Evolutionary conservation across 2,797 vertebrate species (phyloP).

Genomic region (Channallabes apus): DNA sequence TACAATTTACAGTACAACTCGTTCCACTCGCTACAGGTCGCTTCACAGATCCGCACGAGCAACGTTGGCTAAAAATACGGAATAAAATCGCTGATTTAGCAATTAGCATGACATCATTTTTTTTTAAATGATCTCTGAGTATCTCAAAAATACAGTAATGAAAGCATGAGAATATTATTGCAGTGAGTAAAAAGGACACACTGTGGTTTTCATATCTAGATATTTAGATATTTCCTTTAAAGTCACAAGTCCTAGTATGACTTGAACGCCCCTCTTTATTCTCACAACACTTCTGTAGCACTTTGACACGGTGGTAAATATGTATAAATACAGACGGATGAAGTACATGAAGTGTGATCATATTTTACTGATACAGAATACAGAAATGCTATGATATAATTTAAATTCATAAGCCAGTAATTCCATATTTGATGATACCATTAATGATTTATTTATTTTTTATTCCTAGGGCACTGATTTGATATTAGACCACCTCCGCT

Average conservation of each 20-base stretch:
- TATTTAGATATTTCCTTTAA: not conserved
- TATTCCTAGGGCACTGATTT: too few species aligned
- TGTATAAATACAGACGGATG: too few species aligned
- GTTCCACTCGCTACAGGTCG: not conserved
- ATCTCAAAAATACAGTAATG: not conserved
- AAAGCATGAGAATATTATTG: not conserved
- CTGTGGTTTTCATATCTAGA: too few species aligned
- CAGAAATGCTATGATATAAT: too few species aligned
- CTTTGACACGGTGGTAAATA: not conserved
- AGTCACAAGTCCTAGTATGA: not conserved
- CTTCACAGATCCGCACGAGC: not conserved
- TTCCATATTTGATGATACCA: too few species aligned
- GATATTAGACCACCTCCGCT: too few species aligned
- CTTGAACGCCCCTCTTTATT: not conserved
- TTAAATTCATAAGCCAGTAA: too few species aligned
- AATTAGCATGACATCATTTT: not conserved
- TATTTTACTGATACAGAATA: too few species aligned
- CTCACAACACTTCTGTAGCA: not conserved
- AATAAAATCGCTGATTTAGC: not conserved
- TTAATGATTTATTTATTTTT: too few species aligned
- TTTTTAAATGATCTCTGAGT: not conserved
- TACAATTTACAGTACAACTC: not conserved
- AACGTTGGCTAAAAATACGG: not conserved
- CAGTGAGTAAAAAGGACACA: not conserved
- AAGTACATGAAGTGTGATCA: too few species aligned